Conservation (phyloP, 2,888 invertebrate genomes). For the Didymodactylos carnosus region DNA sequence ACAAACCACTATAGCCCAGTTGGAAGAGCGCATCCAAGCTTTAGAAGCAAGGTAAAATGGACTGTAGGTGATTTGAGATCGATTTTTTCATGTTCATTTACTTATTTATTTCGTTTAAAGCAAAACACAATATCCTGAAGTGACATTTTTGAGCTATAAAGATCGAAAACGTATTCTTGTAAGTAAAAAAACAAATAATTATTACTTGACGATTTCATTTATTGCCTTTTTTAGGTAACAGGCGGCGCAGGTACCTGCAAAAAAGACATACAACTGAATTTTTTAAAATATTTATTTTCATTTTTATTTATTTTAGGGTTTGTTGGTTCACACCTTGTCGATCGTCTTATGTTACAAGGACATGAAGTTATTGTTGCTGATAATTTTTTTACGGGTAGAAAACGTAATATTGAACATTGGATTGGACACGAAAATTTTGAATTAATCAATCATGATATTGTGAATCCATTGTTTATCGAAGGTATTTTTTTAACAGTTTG, state of each 20-base stretch:
- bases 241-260: no score
- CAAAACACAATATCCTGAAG: conserved; percentile 4
- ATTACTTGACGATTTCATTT: no score
- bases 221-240: no score
- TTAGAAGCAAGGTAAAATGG: neutral
- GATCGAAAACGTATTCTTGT: conserved; percentile 9
- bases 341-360: conserved; percentile 75
- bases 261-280: neutral
- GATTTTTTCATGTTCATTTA: neutral
- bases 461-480: conserved; percentile 60
- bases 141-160: conserved; percentile 7
- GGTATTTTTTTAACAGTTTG: conserved; percentile 9
- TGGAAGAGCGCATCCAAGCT: neutral
- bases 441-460: conserved; percentile 91
- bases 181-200: no score
- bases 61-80: neutral
- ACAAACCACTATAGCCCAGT: neutral
- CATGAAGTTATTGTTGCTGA: conserved; percentile 89
- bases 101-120: neutral
- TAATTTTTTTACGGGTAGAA: conserved; percentile 91
- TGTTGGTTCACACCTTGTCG: conserved; percentile 94
- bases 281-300: no score
- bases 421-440: conserved; percentile 96
- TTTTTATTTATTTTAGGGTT: conserved; percentile 48
- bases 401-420: conserved; percentile 94